Evolutionary conservation across 2,888 invertebrate genomes (phyloP).

Genomic region (Ypsolopha scabrella): DNA sequence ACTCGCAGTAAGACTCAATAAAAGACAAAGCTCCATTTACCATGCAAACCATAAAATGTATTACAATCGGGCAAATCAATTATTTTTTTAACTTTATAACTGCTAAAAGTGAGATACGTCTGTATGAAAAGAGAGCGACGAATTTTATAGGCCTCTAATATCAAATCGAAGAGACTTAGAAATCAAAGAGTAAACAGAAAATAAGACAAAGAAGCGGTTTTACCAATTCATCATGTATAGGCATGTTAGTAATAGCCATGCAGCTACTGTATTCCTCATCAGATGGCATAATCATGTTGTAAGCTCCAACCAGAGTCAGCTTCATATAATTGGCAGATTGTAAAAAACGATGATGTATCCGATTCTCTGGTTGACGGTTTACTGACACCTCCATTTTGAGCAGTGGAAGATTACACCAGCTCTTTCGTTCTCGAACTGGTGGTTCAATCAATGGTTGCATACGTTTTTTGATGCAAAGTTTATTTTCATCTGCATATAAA

Average conservation of each 20-base stretch:
- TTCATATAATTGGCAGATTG: conserved; percentile 38
- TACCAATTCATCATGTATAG: conserved; percentile 30
- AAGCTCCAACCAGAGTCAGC: conserved; percentile 40
- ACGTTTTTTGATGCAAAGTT: conserved; percentile 32
- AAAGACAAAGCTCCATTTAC: no score
- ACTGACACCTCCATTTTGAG: conserved; percentile 33
- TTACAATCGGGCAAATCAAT: no score
- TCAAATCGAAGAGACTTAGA: no score
- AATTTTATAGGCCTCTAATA: no score
- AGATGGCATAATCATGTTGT: conserved; percentile 34
- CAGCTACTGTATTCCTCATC: conserved; percentile 24
- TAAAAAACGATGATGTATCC: conserved; percentile 30
- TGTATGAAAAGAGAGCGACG: no score
- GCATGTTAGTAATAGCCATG: conserved; percentile 37
- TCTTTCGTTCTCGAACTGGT: conserved; percentile 26
- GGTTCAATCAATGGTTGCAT: conserved; percentile 37
- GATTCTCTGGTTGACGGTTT: conserved; percentile 24
- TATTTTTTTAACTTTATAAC: background rate
- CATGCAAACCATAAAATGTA: no score
- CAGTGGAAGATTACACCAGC: conserved; percentile 52
- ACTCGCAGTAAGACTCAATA: no score
- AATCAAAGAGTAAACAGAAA: no score
- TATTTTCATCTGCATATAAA: conserved; percentile 24
- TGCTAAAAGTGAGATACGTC: conserved; percentile 3
- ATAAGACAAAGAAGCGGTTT: conserved; percentile 4